Evolutionary conservation across 2,797 vertebrate species (phyloP), one percentile per base, ranked within the genome.

Genomic region (Dermochelys coriacea): DNA sequence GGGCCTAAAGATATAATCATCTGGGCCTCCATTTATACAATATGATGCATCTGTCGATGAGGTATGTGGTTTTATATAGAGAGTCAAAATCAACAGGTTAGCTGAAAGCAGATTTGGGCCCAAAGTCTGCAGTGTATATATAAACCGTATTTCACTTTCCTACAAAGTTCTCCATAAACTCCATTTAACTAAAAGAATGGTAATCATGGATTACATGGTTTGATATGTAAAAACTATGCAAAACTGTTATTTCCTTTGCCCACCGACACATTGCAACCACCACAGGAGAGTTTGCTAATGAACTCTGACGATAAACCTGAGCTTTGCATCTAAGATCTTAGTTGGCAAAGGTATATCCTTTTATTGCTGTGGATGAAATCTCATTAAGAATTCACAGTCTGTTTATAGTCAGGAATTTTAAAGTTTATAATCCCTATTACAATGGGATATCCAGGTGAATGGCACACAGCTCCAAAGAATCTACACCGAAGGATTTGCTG

Each of bases 241-340:
- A 95, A 95, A 85, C 5, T 31, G 37, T 92, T 2, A 82, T 92
- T 93, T 82, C 31, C 68, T 88, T 55, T 94, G 29, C 23, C 34
- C 80, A 61, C 5, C n/a, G 34, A 86, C 89, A 89, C 16, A 86
- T 80, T 1, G 12, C 4, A 85, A 79, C 9, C 80, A 83, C 81
- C 45, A 47, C 2, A 4, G 6, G 54, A 80, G 55, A 74, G 90
- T 16, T 10, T 52, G 50, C 5, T 81, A 80, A 29, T 4, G 82
- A 95, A 91, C 93, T 71, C 45, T 51, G 81, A 85, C 10, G 23
- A 16, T 87, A 95, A 90, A 90, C 49, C 23, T 78, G 6, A 61
- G 50, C 3, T 79, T 87, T 80, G 12, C 25, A 49, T 80, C 84
- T 82, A 47, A 51, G 16, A 84, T 18, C 27, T 75, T 37, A 84